Evolutionary conservation across 2,888 invertebrate species (phyloP).

Genomic region (Caenorhabditis virilis): DNA sequence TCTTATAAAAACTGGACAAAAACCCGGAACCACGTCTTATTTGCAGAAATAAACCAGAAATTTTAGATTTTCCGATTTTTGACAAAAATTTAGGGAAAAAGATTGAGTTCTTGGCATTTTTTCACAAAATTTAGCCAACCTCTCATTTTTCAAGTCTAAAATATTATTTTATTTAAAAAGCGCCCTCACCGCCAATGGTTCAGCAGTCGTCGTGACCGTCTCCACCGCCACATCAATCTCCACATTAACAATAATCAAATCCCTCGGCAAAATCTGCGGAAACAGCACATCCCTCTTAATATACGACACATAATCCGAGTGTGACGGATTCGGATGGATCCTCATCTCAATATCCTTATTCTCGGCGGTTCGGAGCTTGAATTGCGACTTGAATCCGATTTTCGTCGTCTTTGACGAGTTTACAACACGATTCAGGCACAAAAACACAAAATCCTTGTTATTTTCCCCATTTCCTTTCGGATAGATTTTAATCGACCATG

Average conservation of each 20-base stretch:
- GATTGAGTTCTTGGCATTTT: too few species aligned
- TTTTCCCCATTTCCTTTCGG: conserved; percentile 69
- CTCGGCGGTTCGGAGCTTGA: conserved; percentile 66
- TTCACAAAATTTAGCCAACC: too few species aligned
- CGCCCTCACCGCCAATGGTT: conserved; percentile 48
- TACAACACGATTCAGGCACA: conserved; percentile 67
- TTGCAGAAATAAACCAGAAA: too few species aligned
- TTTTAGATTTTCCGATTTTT: not conserved
- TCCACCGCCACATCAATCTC: conserved; percentile 69
- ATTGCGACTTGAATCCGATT: conserved; percentile 67
- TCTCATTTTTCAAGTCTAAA: too few species aligned
- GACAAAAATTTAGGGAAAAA: too few species aligned
- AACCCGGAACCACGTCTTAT: too few species aligned
- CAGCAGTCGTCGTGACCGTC: conserved; percentile 66
- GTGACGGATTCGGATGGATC: conserved; percentile 69
- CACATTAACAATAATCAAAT: conserved; percentile 67
- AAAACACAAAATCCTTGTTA: conserved; percentile 69
- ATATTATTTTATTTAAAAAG: too few species aligned
- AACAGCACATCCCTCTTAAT: conserved; percentile 68
- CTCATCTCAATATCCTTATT: conserved; percentile 69
- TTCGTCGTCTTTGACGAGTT: conserved; percentile 42
- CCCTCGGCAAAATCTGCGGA: conserved; percentile 68
- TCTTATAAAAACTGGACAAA: too few species aligned
- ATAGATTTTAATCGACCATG: conserved; percentile 69
- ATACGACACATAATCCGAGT: conserved; percentile 69